Evolutionary conservation across 2,888 invertebrate genomes (phyloP).

Genomic region (Odontocolon sp.): DNA sequence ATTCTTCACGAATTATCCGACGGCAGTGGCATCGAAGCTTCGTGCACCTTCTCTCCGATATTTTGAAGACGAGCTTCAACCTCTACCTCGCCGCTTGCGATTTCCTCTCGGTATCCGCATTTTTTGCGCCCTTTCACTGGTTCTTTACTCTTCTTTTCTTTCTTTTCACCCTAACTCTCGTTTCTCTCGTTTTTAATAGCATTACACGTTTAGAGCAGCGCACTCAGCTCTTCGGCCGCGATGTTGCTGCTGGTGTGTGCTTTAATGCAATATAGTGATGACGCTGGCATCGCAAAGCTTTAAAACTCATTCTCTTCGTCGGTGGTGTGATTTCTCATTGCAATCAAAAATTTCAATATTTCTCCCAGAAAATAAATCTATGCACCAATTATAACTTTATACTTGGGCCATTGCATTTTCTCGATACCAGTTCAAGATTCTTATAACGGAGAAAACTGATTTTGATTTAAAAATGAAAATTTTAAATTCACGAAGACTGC

Average conservation of each 20-base stretch:
- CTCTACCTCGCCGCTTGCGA: conserved; percentile 15
- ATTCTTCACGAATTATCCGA: conserved; percentile 54
- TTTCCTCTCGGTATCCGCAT: conserved; percentile 8
- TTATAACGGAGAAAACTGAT: too few relatives aligned
- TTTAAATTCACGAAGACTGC: too few relatives aligned
- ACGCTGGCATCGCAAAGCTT: too few relatives aligned
- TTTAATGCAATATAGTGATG: conserved; percentile 41
- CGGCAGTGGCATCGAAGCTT: conserved; percentile 40
- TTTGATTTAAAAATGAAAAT: too few relatives aligned
- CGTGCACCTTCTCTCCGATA: conserved; percentile 27
- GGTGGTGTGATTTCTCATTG: too few relatives aligned
- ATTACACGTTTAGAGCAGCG: conserved; percentile 49
- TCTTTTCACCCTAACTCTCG: conserved; percentile 17
- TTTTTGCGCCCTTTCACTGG: conserved; percentile 26
- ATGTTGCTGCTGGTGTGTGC: not conserved
- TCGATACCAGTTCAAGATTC: too few relatives aligned
- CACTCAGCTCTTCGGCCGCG: conserved; percentile 51
- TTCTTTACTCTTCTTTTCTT: not conserved
- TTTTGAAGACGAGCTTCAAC: conserved; percentile 51
- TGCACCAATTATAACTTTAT: too few relatives aligned
- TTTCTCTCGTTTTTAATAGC: conserved; percentile 50
- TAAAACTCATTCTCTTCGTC: too few relatives aligned
- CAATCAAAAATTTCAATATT: too few relatives aligned
- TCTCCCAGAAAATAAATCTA: too few relatives aligned
- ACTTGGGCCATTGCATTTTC: too few relatives aligned